Evolutionary conservation across 2,888 invertebrate species (phyloP).

Genomic region (Trachelus iudaicus): DNA sequence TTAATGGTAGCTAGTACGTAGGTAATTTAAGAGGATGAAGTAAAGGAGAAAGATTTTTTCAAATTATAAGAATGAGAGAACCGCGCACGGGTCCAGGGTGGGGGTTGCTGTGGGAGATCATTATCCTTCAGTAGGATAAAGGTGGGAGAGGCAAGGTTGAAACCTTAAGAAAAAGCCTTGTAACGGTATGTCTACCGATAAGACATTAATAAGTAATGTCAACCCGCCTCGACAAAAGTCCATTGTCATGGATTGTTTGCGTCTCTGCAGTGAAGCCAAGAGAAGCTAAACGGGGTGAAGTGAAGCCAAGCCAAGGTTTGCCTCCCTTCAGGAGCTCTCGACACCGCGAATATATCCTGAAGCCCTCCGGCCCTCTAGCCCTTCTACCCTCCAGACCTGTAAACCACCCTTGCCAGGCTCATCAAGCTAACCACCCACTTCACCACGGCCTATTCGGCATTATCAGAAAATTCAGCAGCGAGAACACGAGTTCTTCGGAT

Average conservation of each 20-base stretch:
- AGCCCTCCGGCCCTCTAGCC: background rate
- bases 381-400: background rate
- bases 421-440: background rate
- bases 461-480: background rate
- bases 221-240: constrained; percentile 41
- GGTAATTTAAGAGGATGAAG: background rate
- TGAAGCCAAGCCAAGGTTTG: background rate
- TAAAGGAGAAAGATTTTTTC: background rate
- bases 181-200: constrained; percentile 37
- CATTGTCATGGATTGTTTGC: constrained; percentile 52
- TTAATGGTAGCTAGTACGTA: background rate
- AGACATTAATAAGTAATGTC: constrained; percentile 43
- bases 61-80: background rate
- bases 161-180: background rate
- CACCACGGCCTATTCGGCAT: background rate
- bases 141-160: background rate
- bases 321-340: background rate
- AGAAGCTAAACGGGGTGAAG: background rate
- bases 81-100: background rate
- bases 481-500: background rate
- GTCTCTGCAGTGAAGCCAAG: constrained; percentile 9
- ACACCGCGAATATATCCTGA: background rate
- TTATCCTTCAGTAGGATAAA: background rate
- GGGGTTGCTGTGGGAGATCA: background rate
- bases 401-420: background rate